These are phyloP conservation scores for Cyanoramphus novaezelandiae DNA, from an alignment of 2,113 vertebrate genomes.

Conservation along the genomic window DNA sequence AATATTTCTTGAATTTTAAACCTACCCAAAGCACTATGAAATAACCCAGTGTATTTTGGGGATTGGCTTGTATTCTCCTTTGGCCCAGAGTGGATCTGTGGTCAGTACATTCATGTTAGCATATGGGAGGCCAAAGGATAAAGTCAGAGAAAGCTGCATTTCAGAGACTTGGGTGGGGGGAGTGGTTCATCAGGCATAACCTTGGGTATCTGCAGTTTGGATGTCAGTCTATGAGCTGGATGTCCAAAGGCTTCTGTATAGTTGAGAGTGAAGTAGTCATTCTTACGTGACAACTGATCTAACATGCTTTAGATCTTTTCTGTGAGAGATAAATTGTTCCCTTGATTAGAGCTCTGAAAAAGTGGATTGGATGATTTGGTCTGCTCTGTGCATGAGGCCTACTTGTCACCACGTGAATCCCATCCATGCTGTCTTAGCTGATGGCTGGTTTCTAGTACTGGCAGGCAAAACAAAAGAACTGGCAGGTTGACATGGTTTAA, in stretches of 20 bases:
- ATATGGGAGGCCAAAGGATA: neutral
- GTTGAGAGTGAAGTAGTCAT: neutral
- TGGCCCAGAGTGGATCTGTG: neutral
- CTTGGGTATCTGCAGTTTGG: neutral
- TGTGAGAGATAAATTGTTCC: neutral
- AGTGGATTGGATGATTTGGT: neutral
- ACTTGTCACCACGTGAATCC: neutral
- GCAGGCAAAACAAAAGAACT: neutral
- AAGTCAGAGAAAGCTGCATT: neutral
- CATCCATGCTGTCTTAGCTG: neutral
- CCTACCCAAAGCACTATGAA: neutral
- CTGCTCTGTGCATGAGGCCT: neutral
- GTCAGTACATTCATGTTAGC: neutral
- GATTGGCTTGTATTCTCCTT: neutral
- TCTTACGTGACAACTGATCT: neutral
- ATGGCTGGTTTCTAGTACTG: neutral
- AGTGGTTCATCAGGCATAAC: neutral
- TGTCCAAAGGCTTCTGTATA: neutral
- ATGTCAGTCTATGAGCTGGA: neutral
- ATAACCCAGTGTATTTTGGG: neutral
- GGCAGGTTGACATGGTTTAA: neutral
- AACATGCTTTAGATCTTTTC: neutral
- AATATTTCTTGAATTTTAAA: neutral
- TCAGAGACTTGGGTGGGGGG: accelerated
- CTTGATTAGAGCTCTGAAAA: neutral